Conservation (phyloP, 1,140 invertebrate species). For the Batillaria attramentaria region DNA sequence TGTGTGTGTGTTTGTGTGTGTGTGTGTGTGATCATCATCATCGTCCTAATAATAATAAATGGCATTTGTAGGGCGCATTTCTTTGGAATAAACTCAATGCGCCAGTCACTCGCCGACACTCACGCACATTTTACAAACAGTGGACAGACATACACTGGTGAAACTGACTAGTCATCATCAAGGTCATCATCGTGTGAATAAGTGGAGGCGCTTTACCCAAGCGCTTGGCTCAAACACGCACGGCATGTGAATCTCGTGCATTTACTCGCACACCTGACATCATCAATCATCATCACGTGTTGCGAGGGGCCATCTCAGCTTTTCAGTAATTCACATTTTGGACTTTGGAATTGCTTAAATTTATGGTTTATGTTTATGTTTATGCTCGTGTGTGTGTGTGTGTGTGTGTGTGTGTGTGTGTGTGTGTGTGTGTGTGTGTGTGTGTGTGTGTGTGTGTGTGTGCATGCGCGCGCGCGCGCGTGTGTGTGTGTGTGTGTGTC, state of each 20-base stretch:
- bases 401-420: not conserved
- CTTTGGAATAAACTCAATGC: too few species aligned
- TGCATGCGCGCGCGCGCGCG: not conserved
- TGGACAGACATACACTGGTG: too few species aligned
- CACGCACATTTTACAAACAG: too few species aligned
- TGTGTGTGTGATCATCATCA: not conserved
- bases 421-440: conserved; percentile 12
- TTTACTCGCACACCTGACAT: too few species aligned
- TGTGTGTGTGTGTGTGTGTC: conserved; percentile 2
- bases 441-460: not conserved
- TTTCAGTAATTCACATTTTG: not conserved
- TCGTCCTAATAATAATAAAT: too few species aligned
- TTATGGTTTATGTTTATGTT: not conserved
- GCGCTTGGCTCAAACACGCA: too few species aligned
- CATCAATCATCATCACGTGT: not conserved
- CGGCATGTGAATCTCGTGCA: too few species aligned
- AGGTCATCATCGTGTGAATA: too few species aligned
- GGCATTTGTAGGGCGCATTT: too few species aligned
- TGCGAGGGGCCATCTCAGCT: not conserved
- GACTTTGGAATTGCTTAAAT: not conserved
- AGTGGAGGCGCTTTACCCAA: too few species aligned
- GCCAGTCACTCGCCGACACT: too few species aligned
- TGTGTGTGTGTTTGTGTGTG: not conserved
- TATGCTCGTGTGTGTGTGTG: not conserved
- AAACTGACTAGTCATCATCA: too few species aligned